Percentiles rank a stretch among this genome's conserved stretches.
phyloP scores from a whole-genome alignment of 2,888 invertebrate genomes.

The Drosophila neotestacea region DNA sequence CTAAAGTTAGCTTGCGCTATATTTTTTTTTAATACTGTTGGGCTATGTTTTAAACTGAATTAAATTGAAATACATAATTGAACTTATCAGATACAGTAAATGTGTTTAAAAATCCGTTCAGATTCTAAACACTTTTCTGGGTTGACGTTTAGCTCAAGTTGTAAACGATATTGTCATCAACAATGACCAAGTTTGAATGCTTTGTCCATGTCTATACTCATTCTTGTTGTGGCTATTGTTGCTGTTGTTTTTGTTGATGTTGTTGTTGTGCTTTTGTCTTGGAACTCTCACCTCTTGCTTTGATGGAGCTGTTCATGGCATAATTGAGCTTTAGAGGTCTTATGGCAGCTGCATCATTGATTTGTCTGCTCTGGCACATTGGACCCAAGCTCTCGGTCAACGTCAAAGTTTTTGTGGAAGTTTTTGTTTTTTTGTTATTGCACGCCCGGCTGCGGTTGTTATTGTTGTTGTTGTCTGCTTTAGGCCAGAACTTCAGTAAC shows the following conservation, averaged over 20 bases:
- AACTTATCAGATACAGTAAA: background rate
- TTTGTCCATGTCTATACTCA: constrained; percentile 18
- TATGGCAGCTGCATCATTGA: constrained; percentile 78
- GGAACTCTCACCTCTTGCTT: constrained; percentile 6
- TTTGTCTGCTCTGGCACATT: constrained; percentile 49
- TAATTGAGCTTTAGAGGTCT: constrained; percentile 76
- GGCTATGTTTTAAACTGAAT: no score
- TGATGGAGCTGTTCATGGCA: constrained; percentile 41
- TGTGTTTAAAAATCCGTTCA: constrained; percentile 13
- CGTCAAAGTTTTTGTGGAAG: constrained; percentile 42
- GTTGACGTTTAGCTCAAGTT: constrained; percentile 16
- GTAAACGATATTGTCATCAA: constrained; percentile 50
- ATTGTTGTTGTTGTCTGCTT: constrained; percentile 33
- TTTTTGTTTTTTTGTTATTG: constrained; percentile 18
- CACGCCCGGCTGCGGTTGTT: constrained; percentile 40
- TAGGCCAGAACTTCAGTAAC: constrained; percentile 63
- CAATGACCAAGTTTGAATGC: constrained; percentile 42
- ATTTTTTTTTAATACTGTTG: no score
- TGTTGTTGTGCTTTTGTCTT: constrained; percentile 7
- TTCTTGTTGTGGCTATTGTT: background rate
- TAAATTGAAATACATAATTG: no score
- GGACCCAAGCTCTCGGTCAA: constrained; percentile 19
- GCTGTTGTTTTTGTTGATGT: background rate
- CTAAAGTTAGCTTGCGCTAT: no score
- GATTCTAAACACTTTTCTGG: constrained; percentile 3